phyloP scores from a whole-genome alignment of 2,797 vertebrate genomes.

The Cetoscarus ocellatus region DNA sequence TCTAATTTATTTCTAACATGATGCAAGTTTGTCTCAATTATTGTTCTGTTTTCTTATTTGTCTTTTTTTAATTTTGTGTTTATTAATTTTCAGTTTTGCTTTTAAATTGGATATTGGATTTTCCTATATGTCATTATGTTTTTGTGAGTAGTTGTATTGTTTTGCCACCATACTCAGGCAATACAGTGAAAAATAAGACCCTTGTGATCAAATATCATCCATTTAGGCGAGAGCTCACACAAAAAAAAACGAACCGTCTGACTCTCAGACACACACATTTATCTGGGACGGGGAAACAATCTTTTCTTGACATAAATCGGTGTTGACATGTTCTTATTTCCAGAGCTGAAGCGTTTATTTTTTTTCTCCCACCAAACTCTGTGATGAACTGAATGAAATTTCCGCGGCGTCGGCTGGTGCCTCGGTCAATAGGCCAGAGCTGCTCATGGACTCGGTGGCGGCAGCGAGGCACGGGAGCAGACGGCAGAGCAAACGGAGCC shows the following conservation, averaged over 20 bases:
- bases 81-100: too few relatives aligned
- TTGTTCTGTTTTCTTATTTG: too few relatives aligned
- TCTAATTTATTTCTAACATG: too few relatives aligned
- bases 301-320: slow-evolving; percentile 64
- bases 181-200: slow-evolving; percentile 1
- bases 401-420: slow-evolving; percentile 31
- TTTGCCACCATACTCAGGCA: neutral
- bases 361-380: slow-evolving; percentile 20
- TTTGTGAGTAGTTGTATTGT: too few relatives aligned
- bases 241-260: slow-evolving; percentile 28
- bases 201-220: slow-evolving; percentile 27
- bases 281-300: slow-evolving; percentile 52
- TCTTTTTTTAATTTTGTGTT: too few relatives aligned
- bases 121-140: too few relatives aligned
- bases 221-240: slow-evolving; percentile 25
- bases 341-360: slow-evolving; percentile 35
- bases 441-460: slow-evolving; percentile 50
- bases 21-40: too few relatives aligned
- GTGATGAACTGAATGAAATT: slow-evolving; percentile 66
- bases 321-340: slow-evolving; percentile 75
- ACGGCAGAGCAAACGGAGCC: slow-evolving; percentile 48
- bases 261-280: slow-evolving; percentile 45
- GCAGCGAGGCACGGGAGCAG: slow-evolving; percentile 46
- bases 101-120: too few relatives aligned
- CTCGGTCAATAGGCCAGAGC: slow-evolving; percentile 74